phyloP scores from a whole-genome alignment of 2,797 vertebrate genomes.

The Sus cebifrons region DNA sequence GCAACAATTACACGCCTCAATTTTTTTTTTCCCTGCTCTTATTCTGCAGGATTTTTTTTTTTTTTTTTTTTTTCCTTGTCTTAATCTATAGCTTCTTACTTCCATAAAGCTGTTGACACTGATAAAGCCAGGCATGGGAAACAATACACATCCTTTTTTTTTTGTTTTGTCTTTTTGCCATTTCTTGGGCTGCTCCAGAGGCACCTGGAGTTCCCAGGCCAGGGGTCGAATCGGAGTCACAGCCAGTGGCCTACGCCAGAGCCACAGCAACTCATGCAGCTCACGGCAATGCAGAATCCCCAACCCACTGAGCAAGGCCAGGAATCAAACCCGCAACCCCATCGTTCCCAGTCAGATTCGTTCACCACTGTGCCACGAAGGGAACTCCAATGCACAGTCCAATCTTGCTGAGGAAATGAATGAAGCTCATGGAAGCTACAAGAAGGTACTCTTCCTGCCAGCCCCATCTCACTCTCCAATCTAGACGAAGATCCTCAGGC shows the following conservation, averaged over 20 bases:
- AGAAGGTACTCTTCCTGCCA: neutral
- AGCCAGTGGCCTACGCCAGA: too few relatives aligned
- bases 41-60: neutral
- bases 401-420: neutral
- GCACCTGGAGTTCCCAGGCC: too few relatives aligned
- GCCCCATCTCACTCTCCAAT: neutral
- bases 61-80: neutral
- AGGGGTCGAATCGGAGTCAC: too few relatives aligned
- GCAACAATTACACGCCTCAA: conserved; percentile 12
- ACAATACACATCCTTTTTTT: neutral
- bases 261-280: too few relatives aligned
- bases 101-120: conserved; percentile 42
- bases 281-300: too few relatives aligned
- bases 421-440: neutral
- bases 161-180: too few relatives aligned
- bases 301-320: too few relatives aligned
- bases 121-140: neutral
- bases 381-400: neutral
- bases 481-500: neutral
- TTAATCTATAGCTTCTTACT: neutral
- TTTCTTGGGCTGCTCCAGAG: too few relatives aligned
- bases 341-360: too few relatives aligned
- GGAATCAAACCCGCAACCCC: too few relatives aligned
- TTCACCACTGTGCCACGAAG: too few relatives aligned
- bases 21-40: neutral